Evolutionary conservation across 2,888 invertebrate genomes (phyloP).

Genomic region (Cosmopolites sordidus): DNA sequence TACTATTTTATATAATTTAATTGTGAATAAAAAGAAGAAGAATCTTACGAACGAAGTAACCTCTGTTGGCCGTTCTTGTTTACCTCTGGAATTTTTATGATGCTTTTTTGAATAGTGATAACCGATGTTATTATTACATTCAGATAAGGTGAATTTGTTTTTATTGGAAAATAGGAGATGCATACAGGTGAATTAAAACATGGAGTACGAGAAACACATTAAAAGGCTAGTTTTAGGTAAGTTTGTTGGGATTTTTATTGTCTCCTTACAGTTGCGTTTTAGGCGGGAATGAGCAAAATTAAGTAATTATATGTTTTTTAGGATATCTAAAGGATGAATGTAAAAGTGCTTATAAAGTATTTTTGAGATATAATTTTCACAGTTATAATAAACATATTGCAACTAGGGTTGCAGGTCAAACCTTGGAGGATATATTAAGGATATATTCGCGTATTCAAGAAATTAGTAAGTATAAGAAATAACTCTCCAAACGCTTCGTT

Average conservation of each 20-base stretch:
- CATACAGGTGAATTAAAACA: too few species aligned
- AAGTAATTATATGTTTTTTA: constrained; percentile 29
- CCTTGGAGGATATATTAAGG: constrained; percentile 41
- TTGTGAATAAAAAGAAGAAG: background rate
- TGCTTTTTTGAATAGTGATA: background rate
- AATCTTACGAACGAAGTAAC: background rate
- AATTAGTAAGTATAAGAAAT: constrained; percentile 36
- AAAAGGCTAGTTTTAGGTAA: constrained; percentile 22
- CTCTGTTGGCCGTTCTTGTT: background rate
- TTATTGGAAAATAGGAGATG: too few species aligned
- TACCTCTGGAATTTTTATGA: background rate
- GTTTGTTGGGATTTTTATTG: background rate
- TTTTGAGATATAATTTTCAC: constrained; percentile 39
- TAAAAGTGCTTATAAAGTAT: constrained; percentile 38
- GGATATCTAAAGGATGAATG: constrained; percentile 45
- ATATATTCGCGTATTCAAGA: constrained; percentile 44
- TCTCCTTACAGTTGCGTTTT: constrained; percentile 13
- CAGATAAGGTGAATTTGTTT: too few species aligned
- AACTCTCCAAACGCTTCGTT: too few species aligned
- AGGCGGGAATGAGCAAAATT: constrained; percentile 10
- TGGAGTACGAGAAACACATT: constrained; percentile 24
- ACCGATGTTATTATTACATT: background rate
- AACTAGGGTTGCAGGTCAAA: constrained; percentile 42
- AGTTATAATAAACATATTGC: constrained; percentile 39
- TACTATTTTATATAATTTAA: too few species aligned